A percentile compares a stretch with the other conserved stretches of the same genome.
phyloP scores from a whole-genome alignment of 2,113 vertebrate species.

The Helogale parvula region DNA sequence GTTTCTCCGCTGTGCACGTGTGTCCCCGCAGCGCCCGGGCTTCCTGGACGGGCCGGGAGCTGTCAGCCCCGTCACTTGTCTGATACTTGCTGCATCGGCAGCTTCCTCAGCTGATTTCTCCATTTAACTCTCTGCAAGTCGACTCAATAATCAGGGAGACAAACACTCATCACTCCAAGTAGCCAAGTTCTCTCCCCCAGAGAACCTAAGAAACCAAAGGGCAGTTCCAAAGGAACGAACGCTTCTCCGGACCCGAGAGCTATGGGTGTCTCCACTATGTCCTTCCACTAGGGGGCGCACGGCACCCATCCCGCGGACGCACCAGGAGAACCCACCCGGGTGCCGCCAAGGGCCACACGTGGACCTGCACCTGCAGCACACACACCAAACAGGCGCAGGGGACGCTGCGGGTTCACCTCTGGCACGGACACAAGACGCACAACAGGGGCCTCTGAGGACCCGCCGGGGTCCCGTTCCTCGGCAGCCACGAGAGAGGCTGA shows the following conservation, averaged over 20 bases:
- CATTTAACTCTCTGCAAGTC: neutral
- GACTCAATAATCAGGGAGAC: neutral
- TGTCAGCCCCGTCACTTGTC: neutral
- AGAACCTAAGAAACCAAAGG: neutral
- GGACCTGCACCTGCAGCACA: neutral
- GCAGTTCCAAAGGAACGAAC: neutral
- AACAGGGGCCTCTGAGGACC: neutral
- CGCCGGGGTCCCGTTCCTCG: neutral
- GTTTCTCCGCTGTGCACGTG: neutral
- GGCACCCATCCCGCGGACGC: neutral
- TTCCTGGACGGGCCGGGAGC: accelerated
- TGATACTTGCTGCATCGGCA: neutral
- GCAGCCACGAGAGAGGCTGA: neutral
- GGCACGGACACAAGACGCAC: accelerated
- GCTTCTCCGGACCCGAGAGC: neutral
- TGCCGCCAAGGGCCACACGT: accelerated
- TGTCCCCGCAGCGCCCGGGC: neutral
- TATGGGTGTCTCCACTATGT: neutral
- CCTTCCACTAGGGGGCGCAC: neutral
- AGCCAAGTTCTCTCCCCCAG: neutral
- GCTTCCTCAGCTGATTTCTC: neutral
- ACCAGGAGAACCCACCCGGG: neutral
- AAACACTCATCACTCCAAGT: neutral
- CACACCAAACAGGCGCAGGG: neutral
- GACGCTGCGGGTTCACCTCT: neutral